A percentile compares a stretch with the other conserved stretches of the same genome.
Conservation (phyloP, 2,888 invertebrate species). For the Octodonta nipae region DNA sequence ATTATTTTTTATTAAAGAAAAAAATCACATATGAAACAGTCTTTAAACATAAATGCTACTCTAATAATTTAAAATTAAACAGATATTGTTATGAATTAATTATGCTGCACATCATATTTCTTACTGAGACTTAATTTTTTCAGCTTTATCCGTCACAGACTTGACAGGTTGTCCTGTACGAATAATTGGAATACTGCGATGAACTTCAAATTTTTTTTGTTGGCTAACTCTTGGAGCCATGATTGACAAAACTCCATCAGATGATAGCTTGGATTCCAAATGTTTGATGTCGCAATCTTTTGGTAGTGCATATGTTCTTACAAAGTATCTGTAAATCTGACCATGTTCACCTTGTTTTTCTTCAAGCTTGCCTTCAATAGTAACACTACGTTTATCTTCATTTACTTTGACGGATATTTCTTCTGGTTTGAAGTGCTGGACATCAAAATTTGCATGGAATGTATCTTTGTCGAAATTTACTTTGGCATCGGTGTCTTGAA, state of each 20-base stretch:
- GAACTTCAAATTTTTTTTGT: too few relatives aligned
- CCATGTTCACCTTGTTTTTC: conserved; percentile 13
- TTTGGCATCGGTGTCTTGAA: too few relatives aligned
- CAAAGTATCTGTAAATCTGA: conserved; percentile 11
- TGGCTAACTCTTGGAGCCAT: conserved; percentile 7
- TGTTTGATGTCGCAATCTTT: conserved; percentile 9
- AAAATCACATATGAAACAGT: too few relatives aligned
- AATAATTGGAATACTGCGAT: too few relatives aligned
- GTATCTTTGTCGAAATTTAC: conserved; percentile 8
- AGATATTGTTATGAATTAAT: too few relatives aligned
- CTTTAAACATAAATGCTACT: too few relatives aligned
- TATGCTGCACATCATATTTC: too few relatives aligned
- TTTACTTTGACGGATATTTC: conserved; percentile 12
- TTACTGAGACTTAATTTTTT: too few relatives aligned
- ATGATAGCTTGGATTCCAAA: conserved; percentile 10
- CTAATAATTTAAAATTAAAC: too few relatives aligned
- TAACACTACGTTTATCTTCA: conserved; percentile 8
- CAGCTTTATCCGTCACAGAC: too few relatives aligned
- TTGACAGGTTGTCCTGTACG: too few relatives aligned
- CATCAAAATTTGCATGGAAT: conserved; percentile 12
- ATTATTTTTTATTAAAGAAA: too few relatives aligned
- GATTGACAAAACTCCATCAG: conserved; percentile 11
- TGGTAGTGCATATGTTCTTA: conserved; percentile 11
- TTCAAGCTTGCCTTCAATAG: conserved; percentile 12
- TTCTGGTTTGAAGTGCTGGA: conserved; percentile 13